Evolutionary conservation across 64 coral and sea anemone genomes (phyloP), one percentile per base, ranked within the genome.

Genomic region (Dendronephthya gigantea): DNA sequence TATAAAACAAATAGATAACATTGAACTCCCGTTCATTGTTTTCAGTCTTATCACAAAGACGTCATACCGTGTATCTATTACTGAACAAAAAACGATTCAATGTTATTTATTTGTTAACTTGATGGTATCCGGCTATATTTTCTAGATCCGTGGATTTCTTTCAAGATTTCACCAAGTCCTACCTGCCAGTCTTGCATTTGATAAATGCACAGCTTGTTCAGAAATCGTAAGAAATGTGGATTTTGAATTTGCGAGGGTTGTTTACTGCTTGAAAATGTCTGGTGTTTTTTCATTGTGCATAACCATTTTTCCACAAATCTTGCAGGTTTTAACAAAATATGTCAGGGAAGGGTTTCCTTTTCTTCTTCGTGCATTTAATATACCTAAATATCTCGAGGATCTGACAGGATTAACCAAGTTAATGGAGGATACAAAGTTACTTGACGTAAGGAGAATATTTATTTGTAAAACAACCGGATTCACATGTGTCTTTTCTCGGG

Each of bases 341-440:
- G 85, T 83, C 51, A 86, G 56, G 0, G 91, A 93, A 90, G 92
- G 90, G 76, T 97, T 97, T 89, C 90, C 94, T 17, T 97, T 97
- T 88, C 92, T 97, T 13, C 82, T 91, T 10, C 90, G 93, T 56
- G 94, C 90, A 10, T 97, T 93, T 40, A 97, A 97, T 81, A 83
- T 97, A 29, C 94, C 94, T 83, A 93, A 89, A 50, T 97, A 93
- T 81, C 82, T 97, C 50, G 94, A 97, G 72, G 94, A 97, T 29
- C 68, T 97, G 36, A 97, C 94, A 9, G 94, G 94, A 12, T 82
- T 97, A 1, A 97, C 94, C 22, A 88, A 90, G 52, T 87, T 90
- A 84, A 41, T 92, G 41, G 84, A 91, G 72, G 94, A 93, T 31
- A 97, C 87, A 28, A 90, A 87, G 76, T 92, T 97, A 38, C 72